These are phyloP conservation scores for Augiades crinisus DNA, from an alignment of 2,888 invertebrate species.

Conservation along the genomic window DNA sequence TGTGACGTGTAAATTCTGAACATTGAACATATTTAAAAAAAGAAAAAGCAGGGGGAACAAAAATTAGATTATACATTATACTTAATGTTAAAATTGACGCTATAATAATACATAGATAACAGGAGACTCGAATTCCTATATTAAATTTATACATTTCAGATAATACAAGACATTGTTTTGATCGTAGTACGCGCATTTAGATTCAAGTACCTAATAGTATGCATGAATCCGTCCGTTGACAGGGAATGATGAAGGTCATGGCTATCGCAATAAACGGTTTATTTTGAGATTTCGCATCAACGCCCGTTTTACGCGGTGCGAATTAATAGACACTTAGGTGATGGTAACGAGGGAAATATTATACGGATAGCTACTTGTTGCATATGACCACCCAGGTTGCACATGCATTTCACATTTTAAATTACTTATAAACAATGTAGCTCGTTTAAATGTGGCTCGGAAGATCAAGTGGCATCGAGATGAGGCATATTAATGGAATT, in stretches of 20 bases:
- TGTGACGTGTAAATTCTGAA: not conserved
- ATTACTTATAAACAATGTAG: not conserved
- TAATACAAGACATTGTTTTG: not conserved
- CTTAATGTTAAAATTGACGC: too few relatives aligned
- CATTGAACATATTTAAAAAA: too few relatives aligned
- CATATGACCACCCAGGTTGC: not conserved
- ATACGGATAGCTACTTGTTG: not conserved
- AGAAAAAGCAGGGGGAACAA: not conserved
- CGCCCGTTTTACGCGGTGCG: constrained; percentile 11
- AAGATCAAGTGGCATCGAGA: not conserved
- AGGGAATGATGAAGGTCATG: constrained; percentile 28
- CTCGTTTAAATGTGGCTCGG: not conserved
- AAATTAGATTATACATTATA: too few relatives aligned
- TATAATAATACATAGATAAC: too few relatives aligned
- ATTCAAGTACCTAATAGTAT: not conserved
- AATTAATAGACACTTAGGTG: constrained; percentile 19
- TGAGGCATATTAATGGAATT: not conserved
- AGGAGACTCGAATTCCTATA: too few relatives aligned
- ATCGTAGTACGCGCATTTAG: not conserved
- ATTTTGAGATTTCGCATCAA: constrained; percentile 29
- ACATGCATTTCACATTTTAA: constrained; percentile 1
- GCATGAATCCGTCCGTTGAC: constrained; percentile 24
- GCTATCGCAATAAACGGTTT: constrained; percentile 28
- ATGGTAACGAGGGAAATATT: constrained; percentile 5
- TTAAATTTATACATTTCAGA: too few relatives aligned